Evolutionary conservation across 2,888 invertebrate genomes (phyloP).

Genomic region (Resseliella maxima): DNA sequence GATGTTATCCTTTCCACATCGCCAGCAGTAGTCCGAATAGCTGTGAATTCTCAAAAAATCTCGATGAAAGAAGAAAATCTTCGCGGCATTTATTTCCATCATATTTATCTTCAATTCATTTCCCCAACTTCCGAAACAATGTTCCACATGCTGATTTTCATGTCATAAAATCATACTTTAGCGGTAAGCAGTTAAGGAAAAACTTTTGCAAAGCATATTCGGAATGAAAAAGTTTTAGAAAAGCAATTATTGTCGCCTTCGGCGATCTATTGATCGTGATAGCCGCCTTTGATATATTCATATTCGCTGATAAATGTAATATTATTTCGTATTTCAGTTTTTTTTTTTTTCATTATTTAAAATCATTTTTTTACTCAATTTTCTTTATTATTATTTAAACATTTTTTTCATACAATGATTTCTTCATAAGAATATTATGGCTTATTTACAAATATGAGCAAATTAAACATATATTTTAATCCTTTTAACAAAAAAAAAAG

Average conservation of each 20-base stretch:
- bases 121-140: not conserved
- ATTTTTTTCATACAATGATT: not conserved
- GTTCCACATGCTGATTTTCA: not conserved
- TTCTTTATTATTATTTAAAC: not conserved
- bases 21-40: too few relatives aligned
- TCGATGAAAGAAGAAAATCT: too few relatives aligned
- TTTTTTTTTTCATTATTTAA: not conserved
- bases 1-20: not conserved
- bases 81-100: not conserved
- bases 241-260: conserved; percentile 34
- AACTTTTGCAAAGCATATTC: not conserved
- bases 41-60: too few relatives aligned
- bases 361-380: not conserved
- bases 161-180: not conserved
- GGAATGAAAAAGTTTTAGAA: not conserved
- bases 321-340: not conserved
- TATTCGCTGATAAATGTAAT: not conserved
- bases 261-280: not conserved
- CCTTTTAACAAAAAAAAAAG: not conserved
- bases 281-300: conserved; percentile 9
- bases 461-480: not conserved
- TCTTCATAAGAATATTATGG: not conserved
- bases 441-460: not conserved
- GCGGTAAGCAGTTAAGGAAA: not conserved
- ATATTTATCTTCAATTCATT: conserved; percentile 37